phyloP scores from a whole-genome alignment of 2,888 invertebrate species.

The Campoplex capitator region DNA sequence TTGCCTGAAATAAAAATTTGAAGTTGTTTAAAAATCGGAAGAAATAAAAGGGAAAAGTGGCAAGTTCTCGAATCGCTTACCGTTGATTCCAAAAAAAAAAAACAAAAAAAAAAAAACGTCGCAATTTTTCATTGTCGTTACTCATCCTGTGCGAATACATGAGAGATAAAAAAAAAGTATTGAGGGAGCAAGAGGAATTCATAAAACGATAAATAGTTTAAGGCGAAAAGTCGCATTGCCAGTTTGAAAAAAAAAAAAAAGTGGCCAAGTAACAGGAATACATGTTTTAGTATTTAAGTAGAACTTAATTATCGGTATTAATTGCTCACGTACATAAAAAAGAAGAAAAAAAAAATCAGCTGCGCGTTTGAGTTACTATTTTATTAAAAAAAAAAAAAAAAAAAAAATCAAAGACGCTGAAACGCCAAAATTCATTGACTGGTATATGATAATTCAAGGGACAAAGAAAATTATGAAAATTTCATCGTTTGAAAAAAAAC shows the following conservation, averaged over 20 bases:
- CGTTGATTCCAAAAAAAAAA: background rate
- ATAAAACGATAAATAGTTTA: slow-evolving; percentile 24
- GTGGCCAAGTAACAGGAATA: slow-evolving; percentile 63
- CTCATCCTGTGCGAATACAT: background rate
- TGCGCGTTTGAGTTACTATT: slow-evolving; percentile 31
- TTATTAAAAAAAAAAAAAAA: background rate
- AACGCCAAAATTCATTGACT: slow-evolving; percentile 5
- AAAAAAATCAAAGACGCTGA: slow-evolving; percentile 4
- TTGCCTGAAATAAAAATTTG: background rate
- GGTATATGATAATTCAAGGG: background rate
- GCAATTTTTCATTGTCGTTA: background rate
- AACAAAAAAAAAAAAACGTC: too few relatives aligned
- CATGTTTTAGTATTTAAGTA: slow-evolving; percentile 68
- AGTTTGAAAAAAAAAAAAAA: slow-evolving; percentile 60
- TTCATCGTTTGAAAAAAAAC: background rate
- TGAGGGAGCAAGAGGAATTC: background rate
- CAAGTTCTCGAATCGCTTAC: background rate
- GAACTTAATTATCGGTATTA: slow-evolving; percentile 68
- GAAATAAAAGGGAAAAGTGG: background rate
- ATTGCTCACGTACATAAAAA: slow-evolving; percentile 69
- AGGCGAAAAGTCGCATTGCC: slow-evolving; percentile 16
- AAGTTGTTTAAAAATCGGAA: background rate
- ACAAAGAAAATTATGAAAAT: slow-evolving; percentile 6
- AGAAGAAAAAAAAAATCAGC: slow-evolving; percentile 33
- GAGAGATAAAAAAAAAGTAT: background rate